Percentiles rank a stretch among this genome's conserved stretches.
phyloP scores from a whole-genome alignment of 2,797 vertebrate species.

The Selene dorsalis region DNA sequence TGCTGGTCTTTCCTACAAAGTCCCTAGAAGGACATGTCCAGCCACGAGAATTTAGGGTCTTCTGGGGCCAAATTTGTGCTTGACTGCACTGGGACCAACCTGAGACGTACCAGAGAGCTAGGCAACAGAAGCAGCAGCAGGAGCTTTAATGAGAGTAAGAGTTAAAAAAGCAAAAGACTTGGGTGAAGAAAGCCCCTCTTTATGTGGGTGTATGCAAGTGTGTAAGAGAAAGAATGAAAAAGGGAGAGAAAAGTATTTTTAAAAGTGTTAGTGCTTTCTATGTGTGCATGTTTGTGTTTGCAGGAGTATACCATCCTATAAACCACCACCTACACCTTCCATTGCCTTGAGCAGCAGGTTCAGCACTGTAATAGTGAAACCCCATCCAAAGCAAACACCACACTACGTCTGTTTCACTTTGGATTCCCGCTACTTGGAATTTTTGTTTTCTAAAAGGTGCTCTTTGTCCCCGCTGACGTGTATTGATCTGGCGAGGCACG shows the following conservation, averaged over 20 bases:
- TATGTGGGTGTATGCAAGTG: slow-evolving; percentile 48
- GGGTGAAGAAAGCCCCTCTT: slow-evolving; percentile 71
- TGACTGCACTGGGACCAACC: slow-evolving; percentile 46
- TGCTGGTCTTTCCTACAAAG: neutral
- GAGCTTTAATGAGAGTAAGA: slow-evolving; percentile 64
- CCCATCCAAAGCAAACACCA: slow-evolving; percentile 76
- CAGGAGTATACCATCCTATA: slow-evolving; percentile 27
- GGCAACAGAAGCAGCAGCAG: slow-evolving; percentile 30
- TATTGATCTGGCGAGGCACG: slow-evolving; percentile 48
- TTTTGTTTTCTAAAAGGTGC: slow-evolving; percentile 66
- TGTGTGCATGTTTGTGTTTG: slow-evolving; percentile 40
- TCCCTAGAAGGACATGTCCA: slow-evolving; percentile 65
- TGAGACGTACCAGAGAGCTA: slow-evolving; percentile 49
- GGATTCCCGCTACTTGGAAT: slow-evolving; percentile 55
- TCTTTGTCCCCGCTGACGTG: slow-evolving; percentile 65
- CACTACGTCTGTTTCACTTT: slow-evolving; percentile 59
- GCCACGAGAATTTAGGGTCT: slow-evolving; percentile 44
- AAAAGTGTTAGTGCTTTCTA: slow-evolving; percentile 19
- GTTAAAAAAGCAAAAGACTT: slow-evolving; percentile 65
- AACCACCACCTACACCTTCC: slow-evolving; percentile 22
- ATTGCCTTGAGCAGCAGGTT: slow-evolving; percentile 38
- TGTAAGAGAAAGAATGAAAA: slow-evolving; percentile 7
- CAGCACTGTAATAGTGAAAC: slow-evolving; percentile 62
- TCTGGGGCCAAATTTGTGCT: slow-evolving; percentile 56
- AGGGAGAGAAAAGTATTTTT: neutral